These are phyloP conservation scores for Muscicapa comitata DNA, from an alignment of 2,797 vertebrate species.

Conservation along the genomic window DNA sequence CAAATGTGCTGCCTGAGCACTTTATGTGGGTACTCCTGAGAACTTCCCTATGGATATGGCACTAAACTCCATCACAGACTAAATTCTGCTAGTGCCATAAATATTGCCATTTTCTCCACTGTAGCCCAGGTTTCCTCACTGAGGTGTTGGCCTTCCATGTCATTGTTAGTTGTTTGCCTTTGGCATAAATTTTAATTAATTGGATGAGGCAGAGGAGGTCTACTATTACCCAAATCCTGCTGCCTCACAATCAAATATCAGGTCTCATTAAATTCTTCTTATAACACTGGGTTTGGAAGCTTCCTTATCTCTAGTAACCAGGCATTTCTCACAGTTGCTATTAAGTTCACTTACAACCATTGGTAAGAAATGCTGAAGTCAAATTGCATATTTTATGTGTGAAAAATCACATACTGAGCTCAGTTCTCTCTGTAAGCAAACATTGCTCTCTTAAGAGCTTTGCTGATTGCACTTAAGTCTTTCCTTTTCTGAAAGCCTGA, in stretches of 20 bases:
- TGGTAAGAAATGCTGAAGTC: not conserved
- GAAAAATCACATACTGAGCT: not conserved
- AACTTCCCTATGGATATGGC: not conserved
- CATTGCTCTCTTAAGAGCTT: not conserved
- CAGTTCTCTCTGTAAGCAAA: not conserved
- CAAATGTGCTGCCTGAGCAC: not conserved
- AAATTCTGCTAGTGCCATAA: not conserved
- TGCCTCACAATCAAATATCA: not conserved
- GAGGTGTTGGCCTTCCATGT: not conserved
- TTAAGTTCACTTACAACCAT: not conserved
- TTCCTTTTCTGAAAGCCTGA: not conserved
- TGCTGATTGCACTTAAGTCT: not conserved
- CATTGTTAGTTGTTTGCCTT: not conserved
- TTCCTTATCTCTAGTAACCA: slow-evolving; percentile 31
- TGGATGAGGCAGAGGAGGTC: not conserved
- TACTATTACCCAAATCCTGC: not conserved
- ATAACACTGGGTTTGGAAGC: not conserved
- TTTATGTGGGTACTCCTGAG: not conserved
- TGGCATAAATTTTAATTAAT: slow-evolving; percentile 4
- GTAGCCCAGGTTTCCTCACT: not conserved
- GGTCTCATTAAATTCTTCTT: slow-evolving; percentile 7
- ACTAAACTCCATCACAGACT: not conserved
- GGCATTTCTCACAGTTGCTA: not conserved
- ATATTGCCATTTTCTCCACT: not conserved
- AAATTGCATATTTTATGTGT: not conserved